A percentile compares a stretch with the other conserved stretches of the same genome.
phyloP scores from a whole-genome alignment of 2,888 invertebrate species.

The Eupithecia subfuscata region DNA sequence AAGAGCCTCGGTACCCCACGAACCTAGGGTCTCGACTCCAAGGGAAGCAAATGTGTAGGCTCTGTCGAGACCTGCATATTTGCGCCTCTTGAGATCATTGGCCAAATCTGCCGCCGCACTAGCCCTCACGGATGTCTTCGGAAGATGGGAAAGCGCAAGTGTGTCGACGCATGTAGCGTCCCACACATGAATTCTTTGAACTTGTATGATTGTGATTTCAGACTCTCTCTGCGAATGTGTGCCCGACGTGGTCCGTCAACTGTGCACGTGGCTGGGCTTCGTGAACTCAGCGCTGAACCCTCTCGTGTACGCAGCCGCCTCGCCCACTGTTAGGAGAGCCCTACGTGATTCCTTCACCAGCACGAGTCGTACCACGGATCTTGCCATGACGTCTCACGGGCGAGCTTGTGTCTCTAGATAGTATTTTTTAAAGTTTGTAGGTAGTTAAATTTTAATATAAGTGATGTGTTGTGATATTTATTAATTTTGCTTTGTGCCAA shows the following conservation, averaged over 20 bases:
- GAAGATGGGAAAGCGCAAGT: too few species aligned
- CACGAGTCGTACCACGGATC: slow-evolving; percentile 48
- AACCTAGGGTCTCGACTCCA: too few species aligned
- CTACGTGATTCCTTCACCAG: slow-evolving; percentile 56
- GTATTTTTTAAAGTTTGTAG: background rate
- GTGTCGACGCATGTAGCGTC: too few species aligned
- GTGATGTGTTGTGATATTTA: background rate
- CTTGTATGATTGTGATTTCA: slow-evolving; percentile 44
- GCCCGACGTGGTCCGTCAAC: slow-evolving; percentile 81
- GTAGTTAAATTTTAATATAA: background rate
- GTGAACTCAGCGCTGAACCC: slow-evolving; percentile 88
- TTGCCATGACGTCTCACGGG: slow-evolving; percentile 47
- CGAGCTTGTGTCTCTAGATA: background rate
- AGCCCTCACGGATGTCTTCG: too few species aligned
- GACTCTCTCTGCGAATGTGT: slow-evolving; percentile 81
- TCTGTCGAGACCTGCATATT: too few species aligned
- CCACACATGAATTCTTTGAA: too few species aligned
- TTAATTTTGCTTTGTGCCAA: background rate
- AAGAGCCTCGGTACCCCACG: too few species aligned
- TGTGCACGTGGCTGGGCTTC: slow-evolving; percentile 88
- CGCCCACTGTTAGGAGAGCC: slow-evolving; percentile 69
- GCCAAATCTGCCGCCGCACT: too few species aligned
- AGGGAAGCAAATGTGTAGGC: too few species aligned
- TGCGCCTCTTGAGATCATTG: too few species aligned
- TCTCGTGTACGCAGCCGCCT: slow-evolving; percentile 86